Evolutionary conservation across 2,797 vertebrate species (phyloP).

Genomic region (Meriones psammophilus): DNA sequence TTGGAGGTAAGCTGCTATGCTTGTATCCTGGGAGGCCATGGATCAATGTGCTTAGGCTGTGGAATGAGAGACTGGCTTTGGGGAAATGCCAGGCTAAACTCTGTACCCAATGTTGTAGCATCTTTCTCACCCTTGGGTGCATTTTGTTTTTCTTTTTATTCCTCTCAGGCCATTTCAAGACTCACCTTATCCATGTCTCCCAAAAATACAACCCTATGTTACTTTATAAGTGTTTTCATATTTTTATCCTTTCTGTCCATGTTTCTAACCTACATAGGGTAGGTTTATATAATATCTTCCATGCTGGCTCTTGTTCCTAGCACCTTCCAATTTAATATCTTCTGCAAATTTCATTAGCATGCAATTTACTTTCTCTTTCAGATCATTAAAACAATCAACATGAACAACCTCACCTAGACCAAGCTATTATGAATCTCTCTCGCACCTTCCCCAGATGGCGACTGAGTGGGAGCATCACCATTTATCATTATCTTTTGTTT

Average conservation of each 20-base stretch:
- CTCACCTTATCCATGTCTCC: neutral
- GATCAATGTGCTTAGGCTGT: accelerated
- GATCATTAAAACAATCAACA: conserved; percentile 80
- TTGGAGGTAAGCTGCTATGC: neutral
- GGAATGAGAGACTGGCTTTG: neutral
- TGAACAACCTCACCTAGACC: conserved; percentile 77
- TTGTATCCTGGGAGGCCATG: accelerated
- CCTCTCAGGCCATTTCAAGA: neutral
- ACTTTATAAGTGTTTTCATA: conserved; percentile 34
- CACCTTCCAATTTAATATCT: conserved; percentile 81
- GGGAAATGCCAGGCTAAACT: neutral
- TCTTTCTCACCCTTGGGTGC: neutral
- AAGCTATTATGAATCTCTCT: conserved; percentile 76
- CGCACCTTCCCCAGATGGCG: conserved; percentile 45
- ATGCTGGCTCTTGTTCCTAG: conserved; percentile 59
- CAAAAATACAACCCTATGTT: neutral
- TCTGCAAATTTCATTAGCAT: conserved; percentile 83
- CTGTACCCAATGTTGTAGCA: accelerated
- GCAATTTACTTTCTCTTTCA: conserved; percentile 83
- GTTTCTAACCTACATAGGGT: conserved; percentile 60
- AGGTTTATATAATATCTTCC: neutral
- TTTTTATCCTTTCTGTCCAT: conserved; percentile 60
- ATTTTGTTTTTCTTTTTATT: neutral
- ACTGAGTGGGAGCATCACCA: conserved; percentile 78
- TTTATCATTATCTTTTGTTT: conserved; percentile 84